phyloP scores from a whole-genome alignment of 2,888 invertebrate species.

The Cryptocheilus praepositus region DNA sequence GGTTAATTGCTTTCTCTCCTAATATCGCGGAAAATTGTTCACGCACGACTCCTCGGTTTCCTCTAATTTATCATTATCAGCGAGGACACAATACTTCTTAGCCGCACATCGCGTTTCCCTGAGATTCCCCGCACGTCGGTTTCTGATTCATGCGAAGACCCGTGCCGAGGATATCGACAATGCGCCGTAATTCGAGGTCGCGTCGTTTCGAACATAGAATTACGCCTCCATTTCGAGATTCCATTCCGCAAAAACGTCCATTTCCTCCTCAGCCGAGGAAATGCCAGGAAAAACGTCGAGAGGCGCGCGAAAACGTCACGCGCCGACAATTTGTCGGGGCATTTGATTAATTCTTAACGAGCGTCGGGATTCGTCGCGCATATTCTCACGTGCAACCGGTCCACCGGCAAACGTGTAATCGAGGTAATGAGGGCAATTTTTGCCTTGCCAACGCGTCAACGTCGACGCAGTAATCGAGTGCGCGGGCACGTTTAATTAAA shows the following conservation, averaged over 20 bases:
- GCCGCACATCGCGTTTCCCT: slow-evolving; percentile 35
- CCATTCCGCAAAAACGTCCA: not conserved
- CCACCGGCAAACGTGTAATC: no score
- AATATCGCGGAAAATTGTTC: slow-evolving; percentile 1
- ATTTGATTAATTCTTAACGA: no score
- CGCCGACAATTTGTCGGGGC: no score
- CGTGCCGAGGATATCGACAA: slow-evolving; percentile 25
- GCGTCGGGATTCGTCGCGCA: no score
- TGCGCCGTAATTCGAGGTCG: slow-evolving; percentile 51
- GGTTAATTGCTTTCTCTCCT: not conserved
- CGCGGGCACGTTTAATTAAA: slow-evolving; percentile 29
- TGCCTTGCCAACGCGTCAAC: no score
- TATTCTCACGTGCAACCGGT: no score
- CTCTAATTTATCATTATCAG: slow-evolving; percentile 10
- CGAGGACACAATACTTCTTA: slow-evolving; percentile 20
- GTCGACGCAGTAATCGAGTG: not conserved
- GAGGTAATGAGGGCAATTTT: no score
- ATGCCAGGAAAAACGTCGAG: no score
- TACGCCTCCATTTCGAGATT: not conserved
- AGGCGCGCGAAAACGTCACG: no score
- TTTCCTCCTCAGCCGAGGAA: no score
- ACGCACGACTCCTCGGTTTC: not conserved
- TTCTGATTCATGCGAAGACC: slow-evolving; percentile 16
- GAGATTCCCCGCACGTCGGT: slow-evolving; percentile 21
- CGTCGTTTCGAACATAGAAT: slow-evolving; percentile 31